Base-by-base conservation (phyloP, 2,797 vertebrate genomes). In the Pseudomugil tenellus region DNA sequence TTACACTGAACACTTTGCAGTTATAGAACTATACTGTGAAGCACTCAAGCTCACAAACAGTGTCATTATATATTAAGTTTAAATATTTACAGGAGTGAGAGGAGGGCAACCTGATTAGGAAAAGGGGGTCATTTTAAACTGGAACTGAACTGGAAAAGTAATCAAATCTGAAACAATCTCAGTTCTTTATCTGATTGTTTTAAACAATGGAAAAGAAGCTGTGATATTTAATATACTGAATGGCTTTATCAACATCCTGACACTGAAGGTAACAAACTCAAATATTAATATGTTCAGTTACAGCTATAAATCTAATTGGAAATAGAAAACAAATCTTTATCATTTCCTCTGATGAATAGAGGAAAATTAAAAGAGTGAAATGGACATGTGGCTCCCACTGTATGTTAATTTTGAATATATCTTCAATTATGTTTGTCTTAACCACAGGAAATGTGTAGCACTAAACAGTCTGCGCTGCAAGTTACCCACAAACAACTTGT, bases 361-460 rank as follows among this genome's bases (percentile, higher is more conserved):
- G 21, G 11, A 23, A 25, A 23, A 51, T 51, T 13, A 26, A 52
- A 28, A 19, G 13, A 14, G 12, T 25, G 6, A 53, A 53, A 28
- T 28, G 26, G 14, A 53, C 10, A 1, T 3, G 0, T 29, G 14
- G 25, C 9, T 52, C 6, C 14, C 7, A 16, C 5, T 52, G 25
- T 28, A 13, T 16, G 5, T 52, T 25, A 2, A 29, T 29, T 29
- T 7, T 8, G 7, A 29, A 29, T 29, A 53, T 26, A 25, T 52
- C 23, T 49, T 49, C 13, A 16, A 16, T 28, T 25, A 16, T 14
- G 51, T 53, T 53, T 8, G 25, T 53, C 25, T 53, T 53, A 16
- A 53, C 16, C 25, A 29, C 14, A 69, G 67, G 56, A 84, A 46
- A 79, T 79, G 61, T 76, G 26, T 63, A 12, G n/a, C 23, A 80